These are phyloP conservation scores for Pegoplata infirma DNA, from an alignment of 2,888 invertebrate species.

Conservation along the genomic window DNA sequence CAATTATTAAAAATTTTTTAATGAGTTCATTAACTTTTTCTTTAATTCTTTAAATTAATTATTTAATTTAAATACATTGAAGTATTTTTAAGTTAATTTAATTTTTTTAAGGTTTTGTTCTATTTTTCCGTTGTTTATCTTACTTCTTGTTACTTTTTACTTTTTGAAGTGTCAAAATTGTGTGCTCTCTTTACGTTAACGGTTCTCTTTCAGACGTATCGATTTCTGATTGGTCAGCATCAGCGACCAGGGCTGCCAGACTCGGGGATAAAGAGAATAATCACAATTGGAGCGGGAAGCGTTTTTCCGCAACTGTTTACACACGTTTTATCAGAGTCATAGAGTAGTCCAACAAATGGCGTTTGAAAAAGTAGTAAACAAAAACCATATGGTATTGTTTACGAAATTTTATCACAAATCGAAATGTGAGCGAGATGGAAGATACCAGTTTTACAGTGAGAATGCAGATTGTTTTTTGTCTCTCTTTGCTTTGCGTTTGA, in stretches of 20 bases:
- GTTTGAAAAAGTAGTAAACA: too few species aligned
- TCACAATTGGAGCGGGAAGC: too few species aligned
- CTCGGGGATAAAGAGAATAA: too few species aligned
- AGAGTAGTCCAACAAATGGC: too few species aligned
- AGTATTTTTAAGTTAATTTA: not conserved
- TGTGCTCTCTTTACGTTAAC: conserved; percentile 33
- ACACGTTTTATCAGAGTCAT: too few species aligned
- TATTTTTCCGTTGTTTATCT: conserved; percentile 40
- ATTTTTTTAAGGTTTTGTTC: conserved; percentile 11
- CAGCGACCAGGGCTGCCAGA: not conserved
- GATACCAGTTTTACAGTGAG: too few species aligned
- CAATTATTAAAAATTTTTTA: not conserved
- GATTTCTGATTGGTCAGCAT: conserved; percentile 53
- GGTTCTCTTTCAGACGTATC: conserved; percentile 56
- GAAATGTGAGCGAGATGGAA: too few species aligned
- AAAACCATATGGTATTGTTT: too few species aligned
- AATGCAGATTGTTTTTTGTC: too few species aligned
- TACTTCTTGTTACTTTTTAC: conserved; percentile 50
- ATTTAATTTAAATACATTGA: not conserved
- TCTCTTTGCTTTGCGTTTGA: too few species aligned
- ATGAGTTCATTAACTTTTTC: not conserved
- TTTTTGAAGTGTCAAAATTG: conserved; percentile 42
- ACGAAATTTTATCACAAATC: too few species aligned
- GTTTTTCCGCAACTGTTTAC: too few species aligned
- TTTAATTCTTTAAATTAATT: not conserved